phyloP scores from a whole-genome alignment of 2,797 vertebrate genomes.

The Myotis daubentonii region DNA sequence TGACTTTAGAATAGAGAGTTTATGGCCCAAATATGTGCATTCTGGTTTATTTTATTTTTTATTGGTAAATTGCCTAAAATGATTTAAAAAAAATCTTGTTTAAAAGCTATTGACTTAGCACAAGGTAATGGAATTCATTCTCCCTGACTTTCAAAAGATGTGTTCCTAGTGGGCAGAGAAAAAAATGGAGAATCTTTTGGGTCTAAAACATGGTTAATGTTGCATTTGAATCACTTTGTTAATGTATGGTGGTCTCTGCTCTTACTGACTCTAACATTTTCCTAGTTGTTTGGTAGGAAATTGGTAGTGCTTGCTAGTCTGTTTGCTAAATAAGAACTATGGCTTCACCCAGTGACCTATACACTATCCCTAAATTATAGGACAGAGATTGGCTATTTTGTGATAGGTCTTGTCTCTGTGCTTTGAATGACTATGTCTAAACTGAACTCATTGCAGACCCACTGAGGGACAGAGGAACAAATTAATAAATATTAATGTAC shows the following conservation, averaged over 20 bases:
- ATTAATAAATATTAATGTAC: neutral
- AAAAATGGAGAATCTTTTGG: neutral
- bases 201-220: neutral
- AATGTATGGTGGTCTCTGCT: neutral
- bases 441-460: neutral
- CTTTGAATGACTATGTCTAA: neutral
- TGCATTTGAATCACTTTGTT: neutral
- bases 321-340: neutral
- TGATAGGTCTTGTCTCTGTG: neutral
- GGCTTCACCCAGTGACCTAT: neutral
- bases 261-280: neutral
- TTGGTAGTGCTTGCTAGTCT: neutral
- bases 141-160: neutral
- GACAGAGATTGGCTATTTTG: neutral
- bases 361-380: neutral
- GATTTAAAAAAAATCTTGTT: conserved; percentile 56
- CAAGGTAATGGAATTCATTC: conserved; percentile 6
- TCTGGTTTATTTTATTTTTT: conserved; percentile 65
- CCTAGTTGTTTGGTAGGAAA: neutral
- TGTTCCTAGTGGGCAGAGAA: conserved; percentile 22
- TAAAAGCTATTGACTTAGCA: conserved; percentile 71
- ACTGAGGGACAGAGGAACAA: neutral
- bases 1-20: conserved; percentile 66
- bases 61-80: conserved; percentile 75
- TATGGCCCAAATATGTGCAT: conserved; percentile 67